A percentile compares a stretch with the other conserved stretches of the same genome.
phyloP scores from a whole-genome alignment of 2,888 invertebrate genomes.

The Ametastegia equiseti region DNA sequence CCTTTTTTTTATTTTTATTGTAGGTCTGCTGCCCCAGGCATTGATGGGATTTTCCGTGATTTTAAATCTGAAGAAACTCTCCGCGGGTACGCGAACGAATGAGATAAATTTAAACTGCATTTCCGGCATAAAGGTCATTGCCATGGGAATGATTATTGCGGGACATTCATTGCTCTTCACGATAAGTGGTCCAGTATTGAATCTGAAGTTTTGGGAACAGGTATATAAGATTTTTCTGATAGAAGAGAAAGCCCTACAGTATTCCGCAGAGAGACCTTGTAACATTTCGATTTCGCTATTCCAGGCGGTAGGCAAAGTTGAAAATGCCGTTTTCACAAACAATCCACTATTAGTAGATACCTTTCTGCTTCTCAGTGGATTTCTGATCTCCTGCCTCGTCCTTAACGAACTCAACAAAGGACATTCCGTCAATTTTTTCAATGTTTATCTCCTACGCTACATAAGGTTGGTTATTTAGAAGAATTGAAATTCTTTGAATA shows the following conservation, averaged over 20 bases:
- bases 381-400: conserved; percentile 83
- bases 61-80: conserved; percentile 80
- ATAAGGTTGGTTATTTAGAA: conserved; percentile 78
- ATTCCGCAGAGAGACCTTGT: neutral
- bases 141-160: conserved; percentile 83
- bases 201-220: conserved; percentile 81
- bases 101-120: conserved; percentile 82
- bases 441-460: conserved; percentile 83
- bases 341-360: conserved; percentile 86
- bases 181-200: conserved; percentile 83
- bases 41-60: conserved; percentile 79
- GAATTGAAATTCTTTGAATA: neutral
- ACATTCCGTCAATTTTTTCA: conserved; percentile 79
- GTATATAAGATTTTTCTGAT: conserved; percentile 70
- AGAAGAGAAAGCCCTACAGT: neutral
- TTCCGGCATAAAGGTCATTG: conserved; percentile 82
- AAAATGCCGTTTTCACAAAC: conserved; percentile 82
- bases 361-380: conserved; percentile 84
- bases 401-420: conserved; percentile 83
- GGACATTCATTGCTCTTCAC: conserved; percentile 84
- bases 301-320: conserved; percentile 79
- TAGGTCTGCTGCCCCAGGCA: conserved; percentile 56
- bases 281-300: conserved; percentile 20
- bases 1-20: neutral
- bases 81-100: conserved; percentile 79